phyloP scores from a whole-genome alignment of 2,888 invertebrate species.

The Chymomyza amoena region DNA sequence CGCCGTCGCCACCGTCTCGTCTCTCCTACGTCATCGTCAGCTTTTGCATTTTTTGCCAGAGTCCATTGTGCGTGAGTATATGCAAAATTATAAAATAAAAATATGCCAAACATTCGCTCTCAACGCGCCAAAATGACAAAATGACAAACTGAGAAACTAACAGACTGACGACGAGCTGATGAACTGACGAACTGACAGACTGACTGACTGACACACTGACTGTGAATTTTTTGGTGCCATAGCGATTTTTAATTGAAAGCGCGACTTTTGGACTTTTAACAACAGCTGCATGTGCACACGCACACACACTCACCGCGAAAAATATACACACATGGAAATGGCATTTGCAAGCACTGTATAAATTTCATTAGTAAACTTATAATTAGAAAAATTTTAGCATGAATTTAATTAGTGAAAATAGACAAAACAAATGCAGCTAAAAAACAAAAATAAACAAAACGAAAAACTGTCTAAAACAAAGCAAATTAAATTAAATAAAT shows the following conservation, averaged over 20 bases:
- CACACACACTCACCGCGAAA: neutral
- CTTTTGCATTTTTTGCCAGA: neutral
- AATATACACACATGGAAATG: neutral
- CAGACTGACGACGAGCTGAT: neutral
- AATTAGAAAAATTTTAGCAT: slow-evolving; percentile 56
- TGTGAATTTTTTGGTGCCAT: slow-evolving; percentile 3
- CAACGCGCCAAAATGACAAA: slow-evolving; percentile 4
- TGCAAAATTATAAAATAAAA: neutral
- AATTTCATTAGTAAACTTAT: slow-evolving; percentile 61
- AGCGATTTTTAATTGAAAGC: slow-evolving; percentile 58
- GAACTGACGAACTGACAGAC: neutral
- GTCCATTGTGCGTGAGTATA: slow-evolving; percentile 5
- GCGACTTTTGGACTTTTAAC: slow-evolving; percentile 54
- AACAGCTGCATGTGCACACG: slow-evolving; percentile 15
- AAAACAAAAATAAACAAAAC: neutral
- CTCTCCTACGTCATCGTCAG: neutral
- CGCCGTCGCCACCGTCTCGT: slow-evolving; percentile 27
- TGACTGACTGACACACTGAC: neutral
- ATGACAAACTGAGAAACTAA: neutral
- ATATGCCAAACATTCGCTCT: slow-evolving; percentile 5
- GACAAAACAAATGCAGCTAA: neutral
- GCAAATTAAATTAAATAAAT: slow-evolving; percentile 42
- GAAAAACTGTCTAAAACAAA: slow-evolving; percentile 19
- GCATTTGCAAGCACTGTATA: slow-evolving; percentile 42
- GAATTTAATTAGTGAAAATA: slow-evolving; percentile 58